Percentiles rank a stretch among this genome's conserved stretches.
Evolutionary conservation across 2,888 invertebrate genomes (phyloP).

Genomic region (Nemurella pictetii): DNA sequence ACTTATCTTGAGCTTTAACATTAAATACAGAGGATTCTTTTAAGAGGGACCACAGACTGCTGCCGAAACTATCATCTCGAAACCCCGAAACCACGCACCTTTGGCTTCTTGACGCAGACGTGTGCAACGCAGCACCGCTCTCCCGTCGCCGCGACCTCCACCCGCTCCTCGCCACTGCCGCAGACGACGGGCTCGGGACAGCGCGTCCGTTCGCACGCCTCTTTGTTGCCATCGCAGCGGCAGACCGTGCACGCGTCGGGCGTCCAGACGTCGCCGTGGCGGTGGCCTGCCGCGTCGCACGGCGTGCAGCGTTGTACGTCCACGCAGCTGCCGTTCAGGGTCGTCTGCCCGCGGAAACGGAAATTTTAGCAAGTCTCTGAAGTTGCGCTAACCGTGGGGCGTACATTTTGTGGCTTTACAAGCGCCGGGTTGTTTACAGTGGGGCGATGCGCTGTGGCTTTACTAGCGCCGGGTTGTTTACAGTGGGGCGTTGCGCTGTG

Average conservation of each 20-base stretch:
- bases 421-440: no score
- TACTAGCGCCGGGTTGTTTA: no score
- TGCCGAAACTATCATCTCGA: no score
- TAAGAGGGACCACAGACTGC: no score
- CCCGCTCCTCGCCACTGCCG: slow-evolving; percentile 60
- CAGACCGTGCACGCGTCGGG: slow-evolving; percentile 75
- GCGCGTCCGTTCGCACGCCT: slow-evolving; percentile 65
- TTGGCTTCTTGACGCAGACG: slow-evolving; percentile 54
- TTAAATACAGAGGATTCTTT: no score
- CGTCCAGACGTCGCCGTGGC: slow-evolving; percentile 68
- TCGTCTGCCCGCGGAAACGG: no score
- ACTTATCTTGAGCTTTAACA: no score
- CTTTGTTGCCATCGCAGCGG: slow-evolving; percentile 61
- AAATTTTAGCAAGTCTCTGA: no score
- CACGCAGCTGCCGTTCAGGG: slow-evolving; percentile 74
- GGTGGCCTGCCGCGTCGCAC: slow-evolving; percentile 74
- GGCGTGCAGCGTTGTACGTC: slow-evolving; percentile 66
- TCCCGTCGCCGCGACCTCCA: slow-evolving; percentile 58
- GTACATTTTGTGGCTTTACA: no score
- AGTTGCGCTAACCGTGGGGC: no score
- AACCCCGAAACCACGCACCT: slow-evolving; percentile 59
- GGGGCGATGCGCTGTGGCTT: no score
- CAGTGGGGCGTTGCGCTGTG: no score
- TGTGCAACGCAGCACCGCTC: slow-evolving; percentile 72
- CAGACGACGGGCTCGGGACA: slow-evolving; percentile 63